A percentile compares a stretch with the other conserved stretches of the same genome.
phyloP scores from a whole-genome alignment of 2,888 invertebrate species.

The Lissocephala sabroskyi region DNA sequence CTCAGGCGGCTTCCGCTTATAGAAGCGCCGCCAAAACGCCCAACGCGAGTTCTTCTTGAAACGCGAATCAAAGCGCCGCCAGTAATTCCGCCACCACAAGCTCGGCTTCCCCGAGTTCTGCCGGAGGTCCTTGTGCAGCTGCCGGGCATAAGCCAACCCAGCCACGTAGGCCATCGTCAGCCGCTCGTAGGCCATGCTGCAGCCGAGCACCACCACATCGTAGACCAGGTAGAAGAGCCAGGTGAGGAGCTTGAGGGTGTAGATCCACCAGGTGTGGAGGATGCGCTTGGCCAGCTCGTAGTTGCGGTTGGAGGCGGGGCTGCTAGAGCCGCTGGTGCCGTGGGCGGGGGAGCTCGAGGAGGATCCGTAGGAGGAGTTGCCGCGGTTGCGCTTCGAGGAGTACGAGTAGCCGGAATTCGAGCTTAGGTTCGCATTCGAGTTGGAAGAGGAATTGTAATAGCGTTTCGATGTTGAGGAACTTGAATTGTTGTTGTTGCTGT shows the following conservation, averaged over 20 bases:
- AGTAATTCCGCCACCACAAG: constrained; percentile 68
- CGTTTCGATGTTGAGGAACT: constrained; percentile 53
- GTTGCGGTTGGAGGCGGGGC: constrained; percentile 72
- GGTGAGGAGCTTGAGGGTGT: constrained; percentile 77
- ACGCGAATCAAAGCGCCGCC: constrained; percentile 67
- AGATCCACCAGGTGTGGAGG: constrained; percentile 76
- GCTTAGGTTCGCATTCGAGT: constrained; percentile 44
- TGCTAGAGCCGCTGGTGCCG: constrained; percentile 64
- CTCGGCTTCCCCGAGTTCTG: constrained; percentile 71
- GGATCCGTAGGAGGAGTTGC: constrained; percentile 32
- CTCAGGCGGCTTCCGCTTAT: constrained; percentile 72
- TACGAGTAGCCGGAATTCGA: constrained; percentile 59
- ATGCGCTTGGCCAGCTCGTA: constrained; percentile 73
- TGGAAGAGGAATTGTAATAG: constrained; percentile 28
- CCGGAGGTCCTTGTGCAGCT: constrained; percentile 66
- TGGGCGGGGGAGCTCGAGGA: constrained; percentile 45
- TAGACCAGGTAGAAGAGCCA: constrained; percentile 87
- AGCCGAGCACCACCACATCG: constrained; percentile 85
- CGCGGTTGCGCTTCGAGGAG: constrained; percentile 60
- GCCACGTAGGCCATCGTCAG: constrained; percentile 52
- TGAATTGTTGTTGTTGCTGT: constrained; percentile 27
- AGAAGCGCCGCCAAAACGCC: constrained; percentile 71
- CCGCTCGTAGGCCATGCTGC: constrained; percentile 70
- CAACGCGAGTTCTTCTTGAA: constrained; percentile 70
- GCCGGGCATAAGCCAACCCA: constrained; percentile 53